Evolutionary conservation across 2,113 vertebrate species (phyloP).

Genomic region (Nyctibius bracteatus): DNA sequence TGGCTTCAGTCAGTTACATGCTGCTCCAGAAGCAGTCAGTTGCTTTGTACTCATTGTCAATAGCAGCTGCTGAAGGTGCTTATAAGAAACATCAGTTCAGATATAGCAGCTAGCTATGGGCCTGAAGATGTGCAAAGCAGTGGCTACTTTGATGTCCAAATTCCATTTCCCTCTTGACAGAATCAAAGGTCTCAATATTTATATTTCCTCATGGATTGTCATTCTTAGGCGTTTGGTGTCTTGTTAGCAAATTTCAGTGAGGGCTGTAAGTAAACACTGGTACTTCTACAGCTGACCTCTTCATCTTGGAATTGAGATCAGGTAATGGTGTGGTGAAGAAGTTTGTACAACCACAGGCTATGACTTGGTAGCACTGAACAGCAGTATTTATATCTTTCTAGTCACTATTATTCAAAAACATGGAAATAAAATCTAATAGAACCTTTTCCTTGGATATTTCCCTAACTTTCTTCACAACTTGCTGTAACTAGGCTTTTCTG

Average conservation of each 20-base stretch:
- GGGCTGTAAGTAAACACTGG: rapidly evolving
- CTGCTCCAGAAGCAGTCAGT: not conserved
- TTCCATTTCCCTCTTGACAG: not conserved
- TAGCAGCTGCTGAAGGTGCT: not conserved
- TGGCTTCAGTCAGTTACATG: not conserved
- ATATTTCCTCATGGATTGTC: not conserved
- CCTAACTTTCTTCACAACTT: not conserved
- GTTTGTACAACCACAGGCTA: not conserved
- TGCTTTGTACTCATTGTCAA: not conserved
- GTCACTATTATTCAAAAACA: not conserved
- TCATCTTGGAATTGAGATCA: not conserved
- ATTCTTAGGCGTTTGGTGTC: not conserved
- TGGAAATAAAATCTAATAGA: not conserved
- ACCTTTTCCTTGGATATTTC: not conserved
- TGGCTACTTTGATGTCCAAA: not conserved
- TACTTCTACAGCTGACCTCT: not conserved
- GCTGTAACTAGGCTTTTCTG: not conserved
- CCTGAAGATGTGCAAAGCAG: not conserved
- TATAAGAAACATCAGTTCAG: not conserved
- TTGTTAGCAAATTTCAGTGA: rapidly evolving
- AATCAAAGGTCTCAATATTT: not conserved
- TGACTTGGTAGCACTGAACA: not conserved
- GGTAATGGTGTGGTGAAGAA: not conserved
- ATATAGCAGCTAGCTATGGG: not conserved
- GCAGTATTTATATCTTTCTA: not conserved